Evolutionary conservation across 2,113 vertebrate genomes (phyloP), one percentile per base, ranked within the genome.

Genomic region (Penelope pileata): DNA sequence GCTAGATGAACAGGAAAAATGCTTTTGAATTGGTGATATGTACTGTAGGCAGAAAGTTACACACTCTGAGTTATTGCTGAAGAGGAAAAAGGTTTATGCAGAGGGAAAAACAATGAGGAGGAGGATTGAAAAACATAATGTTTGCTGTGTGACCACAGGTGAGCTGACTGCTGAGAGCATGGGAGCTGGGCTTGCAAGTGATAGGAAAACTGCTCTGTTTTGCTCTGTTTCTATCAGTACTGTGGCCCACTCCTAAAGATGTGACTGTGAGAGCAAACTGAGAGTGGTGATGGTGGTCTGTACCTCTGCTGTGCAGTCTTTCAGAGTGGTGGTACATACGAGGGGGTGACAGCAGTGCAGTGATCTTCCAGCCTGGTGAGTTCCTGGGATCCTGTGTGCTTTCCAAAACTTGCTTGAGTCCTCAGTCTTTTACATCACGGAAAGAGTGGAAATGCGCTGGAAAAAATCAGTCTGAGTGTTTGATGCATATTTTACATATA

Each of bases 291-390:
- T 51, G 42, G 10, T 0, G 8, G 6, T 70, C 50, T 74, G 16
- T n/a, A 34, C 16, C 32, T 66, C 75, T 63, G 51, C 43, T 76
- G 42, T 79, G n/a, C 26, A 63, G 36, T 38, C 59, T 27, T 24
- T 42, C 16, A 12, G 24, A 16, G 47, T 42, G 29, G 29, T 51
- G 29, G 22, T 50, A 36, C 0, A 0, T 38, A 11, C 27, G 34
- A 63, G 24, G 24, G 17, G 27, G 23, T 93, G 29, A 67, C 15
- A 68, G 17, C 40, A 86, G 29, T 16, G 16, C 40, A 68, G 40
- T 58, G 34, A 45, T 84, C 23, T 34, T 84, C 85, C 54, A 34
- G 8, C 16, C 26, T 22, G 12, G 7, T 78, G 66, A 29, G 15
- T 88, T 88, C 54, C 72, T 62, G 27, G 12, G 54, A 51, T 60